Evolutionary conservation across 2,888 invertebrate genomes (phyloP).

Genomic region (Caenorhabditis sinica): DNA sequence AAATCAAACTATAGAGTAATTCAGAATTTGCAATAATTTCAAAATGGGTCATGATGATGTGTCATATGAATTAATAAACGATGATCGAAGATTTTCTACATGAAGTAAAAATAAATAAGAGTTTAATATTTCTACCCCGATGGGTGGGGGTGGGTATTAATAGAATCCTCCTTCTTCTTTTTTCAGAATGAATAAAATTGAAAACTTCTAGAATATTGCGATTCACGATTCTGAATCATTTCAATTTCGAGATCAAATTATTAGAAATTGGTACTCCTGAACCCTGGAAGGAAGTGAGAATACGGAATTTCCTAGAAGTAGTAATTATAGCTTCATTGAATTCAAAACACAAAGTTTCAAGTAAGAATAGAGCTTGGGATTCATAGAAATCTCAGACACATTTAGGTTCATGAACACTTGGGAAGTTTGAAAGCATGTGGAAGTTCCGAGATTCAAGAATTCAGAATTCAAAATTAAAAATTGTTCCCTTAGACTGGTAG

Average conservation of each 20-base stretch:
- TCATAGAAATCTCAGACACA: not conserved
- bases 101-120: slow-evolving; percentile 32
- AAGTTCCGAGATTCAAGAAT: not conserved
- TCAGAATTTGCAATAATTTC: not conserved
- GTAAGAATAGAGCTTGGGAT: not conserved
- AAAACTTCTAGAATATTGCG: not conserved
- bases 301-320: not conserved
- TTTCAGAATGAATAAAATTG: not conserved
- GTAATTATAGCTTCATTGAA: not conserved
- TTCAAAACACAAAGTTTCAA: slow-evolving; percentile 4
- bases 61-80: slow-evolving; percentile 21
- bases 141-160: not conserved
- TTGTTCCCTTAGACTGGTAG: slow-evolving; percentile 7
- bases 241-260: not conserved
- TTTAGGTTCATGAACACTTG: not conserved
- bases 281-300: slow-evolving; percentile 8
- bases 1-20: not conserved
- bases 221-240: not conserved
- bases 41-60: slow-evolving; percentile 9
- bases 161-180: not conserved
- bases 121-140: slow-evolving; percentile 19
- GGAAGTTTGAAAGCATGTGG: not conserved
- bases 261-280: not conserved
- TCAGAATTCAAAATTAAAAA: not conserved
- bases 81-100: slow-evolving; percentile 24